Percentiles rank a stretch among this genome's conserved stretches.
Conservation (phyloP, 1,140 invertebrate species). For the Euura saliciscinereae region DNA sequence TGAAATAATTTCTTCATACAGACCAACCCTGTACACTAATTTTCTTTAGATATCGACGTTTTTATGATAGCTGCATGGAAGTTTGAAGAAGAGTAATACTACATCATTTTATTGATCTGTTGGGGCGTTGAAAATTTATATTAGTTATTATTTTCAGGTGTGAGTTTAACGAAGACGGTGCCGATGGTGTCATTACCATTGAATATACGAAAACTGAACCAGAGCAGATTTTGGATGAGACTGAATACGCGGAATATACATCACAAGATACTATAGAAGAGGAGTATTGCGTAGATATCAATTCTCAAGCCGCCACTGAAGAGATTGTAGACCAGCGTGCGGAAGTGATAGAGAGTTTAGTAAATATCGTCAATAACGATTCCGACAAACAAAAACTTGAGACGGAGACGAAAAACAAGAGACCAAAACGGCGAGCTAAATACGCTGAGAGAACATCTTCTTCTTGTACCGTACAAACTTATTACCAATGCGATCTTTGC, state of each 20-base stretch:
- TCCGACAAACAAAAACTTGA: background rate
- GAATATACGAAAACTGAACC: background rate
- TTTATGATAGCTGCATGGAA: too few relatives aligned
- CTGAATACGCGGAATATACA: background rate
- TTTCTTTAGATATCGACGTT: too few relatives aligned
- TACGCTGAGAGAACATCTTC: background rate
- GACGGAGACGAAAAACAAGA: background rate
- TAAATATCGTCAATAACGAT: too few relatives aligned
- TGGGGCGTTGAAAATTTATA: background rate
- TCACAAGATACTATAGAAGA: background rate
- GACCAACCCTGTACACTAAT: too few relatives aligned
- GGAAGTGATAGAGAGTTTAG: too few relatives aligned
- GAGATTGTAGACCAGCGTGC: too few relatives aligned
- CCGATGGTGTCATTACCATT: background rate
- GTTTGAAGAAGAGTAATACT: too few relatives aligned
- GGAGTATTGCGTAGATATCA: too few relatives aligned
- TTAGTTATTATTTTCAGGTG: background rate
- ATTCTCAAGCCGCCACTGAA: too few relatives aligned
- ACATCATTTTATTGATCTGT: too few relatives aligned
- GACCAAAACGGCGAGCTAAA: background rate
- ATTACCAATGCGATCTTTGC: conserved; percentile 36
- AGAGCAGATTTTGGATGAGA: background rate
- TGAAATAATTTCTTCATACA: too few relatives aligned
- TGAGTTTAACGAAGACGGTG: background rate
- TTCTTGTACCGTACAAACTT: background rate